Conservation (phyloP, 2,888 invertebrate genomes). For the Diaphora mendica region DNA sequence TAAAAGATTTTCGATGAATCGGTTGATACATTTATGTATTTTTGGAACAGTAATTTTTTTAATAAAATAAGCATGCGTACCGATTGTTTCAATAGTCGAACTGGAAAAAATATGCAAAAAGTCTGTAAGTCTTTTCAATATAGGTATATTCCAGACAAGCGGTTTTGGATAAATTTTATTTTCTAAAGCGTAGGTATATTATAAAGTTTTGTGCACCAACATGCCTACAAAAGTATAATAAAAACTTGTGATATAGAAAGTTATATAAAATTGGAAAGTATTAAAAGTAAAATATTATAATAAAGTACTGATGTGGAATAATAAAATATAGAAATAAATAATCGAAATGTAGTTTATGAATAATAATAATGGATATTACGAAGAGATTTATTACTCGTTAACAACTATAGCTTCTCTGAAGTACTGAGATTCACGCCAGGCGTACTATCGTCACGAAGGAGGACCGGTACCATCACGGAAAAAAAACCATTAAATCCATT, state of each 20-base stretch:
- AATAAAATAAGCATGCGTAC: conserved; percentile 75
- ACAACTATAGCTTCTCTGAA: conserved; percentile 98
- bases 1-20: conserved; percentile 30
- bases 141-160: conserved; percentile 53
- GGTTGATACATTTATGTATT: conserved; percentile 10
- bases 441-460: conserved; percentile 86
- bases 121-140: conserved; percentile 59
- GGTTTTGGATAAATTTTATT: conserved; percentile 53
- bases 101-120: conserved; percentile 74
- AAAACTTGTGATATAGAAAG: conserved; percentile 59
- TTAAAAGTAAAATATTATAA: conserved; percentile 49
- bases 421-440: conserved; percentile 98
- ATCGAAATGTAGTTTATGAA: conserved; percentile 77
- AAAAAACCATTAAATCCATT: conserved; percentile 76
- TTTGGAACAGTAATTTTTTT: conserved; percentile 33
- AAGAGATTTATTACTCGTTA: conserved; percentile 91
- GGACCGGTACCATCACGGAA: conserved; percentile 74
- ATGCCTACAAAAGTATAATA: conserved; percentile 76
- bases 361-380: conserved; percentile 84
- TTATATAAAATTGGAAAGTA: conserved; percentile 59
- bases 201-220: conserved; percentile 69
- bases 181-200: conserved; percentile 66
- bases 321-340: conserved; percentile 73
- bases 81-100: conserved; percentile 74
- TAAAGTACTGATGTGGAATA: conserved; percentile 68